These are phyloP conservation scores for Byasa hedistus DNA, from an alignment of 2,888 invertebrate genomes.

Conservation along the genomic window DNA sequence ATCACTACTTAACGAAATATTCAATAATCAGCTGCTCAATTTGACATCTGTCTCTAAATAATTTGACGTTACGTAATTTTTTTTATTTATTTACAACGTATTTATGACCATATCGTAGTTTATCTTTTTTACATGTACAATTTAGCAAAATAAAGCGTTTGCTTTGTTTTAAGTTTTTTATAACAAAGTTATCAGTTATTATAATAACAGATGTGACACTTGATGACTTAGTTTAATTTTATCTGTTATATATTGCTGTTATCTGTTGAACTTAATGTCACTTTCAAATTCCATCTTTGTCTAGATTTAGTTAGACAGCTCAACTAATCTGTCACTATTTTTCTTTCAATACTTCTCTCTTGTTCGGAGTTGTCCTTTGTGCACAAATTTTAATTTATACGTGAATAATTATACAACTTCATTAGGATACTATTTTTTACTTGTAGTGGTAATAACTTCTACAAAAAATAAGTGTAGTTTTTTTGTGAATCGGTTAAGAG, in stretches of 20 bases:
- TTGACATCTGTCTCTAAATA: constrained; percentile 19
- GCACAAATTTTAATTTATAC: not conserved
- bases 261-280: constrained; percentile 6
- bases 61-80: not conserved
- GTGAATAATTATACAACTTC: not conserved
- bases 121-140: too few relatives aligned
- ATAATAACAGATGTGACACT: not conserved
- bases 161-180: not conserved
- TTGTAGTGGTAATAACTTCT: not conserved
- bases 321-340: constrained; percentile 19
- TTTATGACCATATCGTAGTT: too few relatives aligned
- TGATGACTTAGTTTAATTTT: not conserved
- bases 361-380: not conserved
- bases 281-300: constrained; percentile 25
- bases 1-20: constrained; percentile 4
- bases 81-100: not conserved
- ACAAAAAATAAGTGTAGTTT: constrained; percentile 29
- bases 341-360: constrained; percentile 16
- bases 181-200: not conserved
- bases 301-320: constrained; percentile 14
- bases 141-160: not conserved
- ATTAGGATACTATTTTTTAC: not conserved
- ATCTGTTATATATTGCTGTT: not conserved
- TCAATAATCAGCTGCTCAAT: constrained; percentile 21
- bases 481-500: constrained; percentile 37